Evolutionary conservation across 2,113 vertebrate species (phyloP).

Genomic region (Ivindomyrus marchei): DNA sequence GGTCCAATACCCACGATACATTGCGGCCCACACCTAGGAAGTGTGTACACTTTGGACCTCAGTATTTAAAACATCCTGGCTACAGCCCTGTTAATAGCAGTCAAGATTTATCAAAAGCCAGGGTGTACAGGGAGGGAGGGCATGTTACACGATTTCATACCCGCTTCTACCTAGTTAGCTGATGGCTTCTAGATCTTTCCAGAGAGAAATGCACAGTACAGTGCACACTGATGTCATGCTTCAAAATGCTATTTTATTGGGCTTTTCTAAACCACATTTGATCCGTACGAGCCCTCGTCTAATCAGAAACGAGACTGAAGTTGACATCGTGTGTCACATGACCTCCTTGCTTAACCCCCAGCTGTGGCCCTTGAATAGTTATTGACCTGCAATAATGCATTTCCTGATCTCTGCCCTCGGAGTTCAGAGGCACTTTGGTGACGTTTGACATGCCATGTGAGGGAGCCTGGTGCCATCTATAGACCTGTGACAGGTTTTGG

Average conservation of each 20-base stretch:
- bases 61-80: not conserved
- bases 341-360: not conserved
- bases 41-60: too few relatives aligned
- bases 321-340: not conserved
- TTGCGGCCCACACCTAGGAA: not conserved
- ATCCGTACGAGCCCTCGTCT: not conserved
- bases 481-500: not conserved
- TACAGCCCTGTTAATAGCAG: not conserved
- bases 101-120: not conserved
- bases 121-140: not conserved
- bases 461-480: not conserved
- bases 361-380: not conserved
- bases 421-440: not conserved
- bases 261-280: not conserved
- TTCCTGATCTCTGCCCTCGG: not conserved
- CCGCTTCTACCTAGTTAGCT: not conserved
- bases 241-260: not conserved
- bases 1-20: not conserved
- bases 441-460: not conserved
- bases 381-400: not conserved
- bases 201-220: not conserved
- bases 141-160: not conserved
- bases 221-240: not conserved
- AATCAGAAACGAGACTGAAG: not conserved
- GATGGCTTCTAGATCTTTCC: not conserved